phyloP scores from a whole-genome alignment of 2,888 invertebrate genomes.

The Chydorus sphaericus region DNA sequence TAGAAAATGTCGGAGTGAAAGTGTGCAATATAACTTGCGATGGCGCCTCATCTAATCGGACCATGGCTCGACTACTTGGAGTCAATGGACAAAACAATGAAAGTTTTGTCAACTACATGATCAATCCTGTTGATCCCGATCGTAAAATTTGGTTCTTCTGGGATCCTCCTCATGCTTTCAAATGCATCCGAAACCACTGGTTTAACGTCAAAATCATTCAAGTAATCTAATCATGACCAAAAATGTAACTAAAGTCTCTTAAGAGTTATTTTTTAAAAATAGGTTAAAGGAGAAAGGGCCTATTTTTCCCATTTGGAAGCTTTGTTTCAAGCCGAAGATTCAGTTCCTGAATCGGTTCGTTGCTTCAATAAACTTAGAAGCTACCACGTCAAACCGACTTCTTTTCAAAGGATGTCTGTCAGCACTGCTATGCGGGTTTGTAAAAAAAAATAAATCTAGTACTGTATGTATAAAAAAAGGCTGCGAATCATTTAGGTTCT shows the following conservation, averaged over 20 bases:
- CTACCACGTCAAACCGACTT: neutral
- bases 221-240: neutral
- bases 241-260: neutral
- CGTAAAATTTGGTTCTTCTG: neutral
- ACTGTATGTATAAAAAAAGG: neutral
- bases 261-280: neutral
- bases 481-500: neutral
- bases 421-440: neutral
- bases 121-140: neutral
- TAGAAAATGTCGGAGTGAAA: no score
- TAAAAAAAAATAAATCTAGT: neutral
- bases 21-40: no score
- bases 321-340: neutral
- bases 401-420: neutral
- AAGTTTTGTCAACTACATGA: no score
- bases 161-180: constrained; percentile 1
- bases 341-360: neutral
- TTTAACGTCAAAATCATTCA: neutral
- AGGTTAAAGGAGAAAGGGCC: neutral
- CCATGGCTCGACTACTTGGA: no score
- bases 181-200: constrained; percentile 1
- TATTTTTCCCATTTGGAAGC: neutral
- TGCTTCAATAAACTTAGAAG: neutral
- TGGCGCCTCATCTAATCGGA: no score
- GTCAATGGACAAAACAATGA: no score